Evolutionary conservation across 2,797 vertebrate genomes (phyloP).

Genomic region (Ctenopoma kingsleyae): DNA sequence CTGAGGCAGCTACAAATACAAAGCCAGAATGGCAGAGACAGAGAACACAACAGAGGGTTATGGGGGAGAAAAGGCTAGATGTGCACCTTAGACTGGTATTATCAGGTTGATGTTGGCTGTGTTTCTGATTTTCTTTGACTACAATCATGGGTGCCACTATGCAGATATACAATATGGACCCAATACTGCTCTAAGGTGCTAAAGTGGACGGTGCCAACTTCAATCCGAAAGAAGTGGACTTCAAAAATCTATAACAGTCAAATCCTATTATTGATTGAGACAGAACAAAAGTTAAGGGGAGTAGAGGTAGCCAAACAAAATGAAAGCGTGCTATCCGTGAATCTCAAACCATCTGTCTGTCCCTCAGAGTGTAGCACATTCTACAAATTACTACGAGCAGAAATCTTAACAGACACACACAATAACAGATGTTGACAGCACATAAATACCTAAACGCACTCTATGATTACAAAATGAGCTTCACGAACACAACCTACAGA

Average conservation of each 20-base stretch:
- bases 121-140: neutral
- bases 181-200: constrained; percentile 12
- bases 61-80: neutral
- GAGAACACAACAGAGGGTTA: constrained; percentile 3
- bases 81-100: neutral
- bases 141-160: constrained; percentile 18
- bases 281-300: constrained; percentile 49
- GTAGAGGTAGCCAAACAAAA: constrained; percentile 57
- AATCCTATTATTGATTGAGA: constrained; percentile 59
- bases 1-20: constrained; percentile 5
- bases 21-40: constrained; percentile 10
- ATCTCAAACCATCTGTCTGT: constrained; percentile 71
- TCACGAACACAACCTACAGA: neutral
- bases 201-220: constrained; percentile 23
- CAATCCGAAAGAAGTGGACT: constrained; percentile 44
- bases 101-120: neutral
- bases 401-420: neutral
- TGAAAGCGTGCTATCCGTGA: constrained; percentile 55
- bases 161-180: neutral
- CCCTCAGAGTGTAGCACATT: constrained; percentile 31
- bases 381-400: neutral
- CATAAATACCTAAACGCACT: neutral
- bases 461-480: neutral
- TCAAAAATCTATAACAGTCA: constrained; percentile 63
- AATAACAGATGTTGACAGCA: constrained; percentile 5